Evolutionary conservation across 2,797 vertebrate species (phyloP).

Genomic region (Lithobates pipiens): DNA sequence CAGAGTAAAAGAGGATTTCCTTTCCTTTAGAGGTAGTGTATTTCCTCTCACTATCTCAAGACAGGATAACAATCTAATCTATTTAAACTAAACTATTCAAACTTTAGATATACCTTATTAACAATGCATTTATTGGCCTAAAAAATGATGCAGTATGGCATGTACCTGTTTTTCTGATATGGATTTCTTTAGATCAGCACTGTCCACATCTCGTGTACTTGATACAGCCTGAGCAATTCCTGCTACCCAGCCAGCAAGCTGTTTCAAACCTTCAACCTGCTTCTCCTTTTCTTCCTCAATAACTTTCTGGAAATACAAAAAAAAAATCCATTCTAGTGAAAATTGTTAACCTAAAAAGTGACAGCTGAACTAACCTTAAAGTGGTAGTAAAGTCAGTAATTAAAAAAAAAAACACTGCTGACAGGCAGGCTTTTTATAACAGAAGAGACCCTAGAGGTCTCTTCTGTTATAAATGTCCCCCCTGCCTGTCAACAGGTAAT

Average conservation of each 20-base stretch:
- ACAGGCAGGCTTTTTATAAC: too few species aligned
- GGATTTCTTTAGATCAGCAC: constrained; percentile 82
- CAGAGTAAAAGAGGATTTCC: neutral
- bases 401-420: neutral
- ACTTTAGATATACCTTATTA: too few species aligned
- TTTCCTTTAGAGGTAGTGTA: neutral
- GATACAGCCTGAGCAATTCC: constrained; percentile 78
- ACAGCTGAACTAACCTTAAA: too few species aligned
- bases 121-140: too few species aligned
- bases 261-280: constrained; percentile 89
- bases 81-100: too few species aligned
- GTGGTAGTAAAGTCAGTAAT: neutral
- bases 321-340: too few species aligned
- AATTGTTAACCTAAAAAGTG: neutral
- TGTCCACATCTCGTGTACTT: constrained; percentile 69
- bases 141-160: too few species aligned
- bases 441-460: too few species aligned
- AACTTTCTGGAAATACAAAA: constrained; percentile 82
- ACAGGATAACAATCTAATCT: too few species aligned
- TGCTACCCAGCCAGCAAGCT: constrained; percentile 89
- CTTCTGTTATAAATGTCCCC: too few species aligned
- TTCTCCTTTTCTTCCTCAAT: constrained; percentile 97
- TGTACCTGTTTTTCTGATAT: constrained; percentile 91
- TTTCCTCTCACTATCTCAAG: too few species aligned
- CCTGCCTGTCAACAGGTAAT: too few species aligned